Percentiles rank a stretch among this genome's conserved stretches.
phyloP scores from a whole-genome alignment of 1,140 invertebrate genomes.

The Cydia strobilella region DNA sequence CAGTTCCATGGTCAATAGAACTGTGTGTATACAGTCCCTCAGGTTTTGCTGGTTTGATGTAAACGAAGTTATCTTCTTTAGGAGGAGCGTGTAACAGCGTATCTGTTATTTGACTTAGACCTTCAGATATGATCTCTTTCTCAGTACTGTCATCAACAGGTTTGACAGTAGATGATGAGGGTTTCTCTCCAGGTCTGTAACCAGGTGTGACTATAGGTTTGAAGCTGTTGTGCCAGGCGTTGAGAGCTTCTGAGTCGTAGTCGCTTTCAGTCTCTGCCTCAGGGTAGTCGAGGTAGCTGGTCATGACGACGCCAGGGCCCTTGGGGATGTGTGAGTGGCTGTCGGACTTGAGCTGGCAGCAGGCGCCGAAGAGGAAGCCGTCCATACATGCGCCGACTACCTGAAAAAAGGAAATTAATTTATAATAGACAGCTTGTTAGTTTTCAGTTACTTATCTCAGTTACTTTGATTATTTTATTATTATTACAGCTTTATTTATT shows the following conservation, averaged over 20 bases:
- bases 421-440: not conserved
- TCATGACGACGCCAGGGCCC: conserved; percentile 73
- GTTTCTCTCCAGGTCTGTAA: conserved; percentile 58
- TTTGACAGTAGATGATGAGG: conserved; percentile 60
- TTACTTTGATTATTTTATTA: too few relatives aligned
- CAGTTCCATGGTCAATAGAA: conserved; percentile 81
- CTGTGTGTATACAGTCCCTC: conserved; percentile 71
- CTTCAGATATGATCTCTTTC: conserved; percentile 66
- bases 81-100: conserved; percentile 72
- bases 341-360: conserved; percentile 84
- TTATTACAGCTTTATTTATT: too few relatives aligned
- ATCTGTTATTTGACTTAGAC: conserved; percentile 79
- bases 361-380: conserved; percentile 94
- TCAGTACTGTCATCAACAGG: conserved; percentile 62
- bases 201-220: conserved; percentile 73
- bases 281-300: conserved; percentile 71
- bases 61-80: conserved; percentile 65
- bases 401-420: not conserved
- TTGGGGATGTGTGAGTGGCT: conserved; percentile 74
- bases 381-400: conserved; percentile 94
- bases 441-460: too few relatives aligned
- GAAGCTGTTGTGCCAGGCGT: conserved; percentile 71
- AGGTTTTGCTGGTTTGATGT: conserved; percentile 70
- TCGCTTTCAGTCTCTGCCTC: conserved; percentile 63
- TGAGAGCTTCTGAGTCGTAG: conserved; percentile 68